Base-by-base conservation (phyloP, 2,888 invertebrate species). In the Dermolepida albohirtum region DNA sequence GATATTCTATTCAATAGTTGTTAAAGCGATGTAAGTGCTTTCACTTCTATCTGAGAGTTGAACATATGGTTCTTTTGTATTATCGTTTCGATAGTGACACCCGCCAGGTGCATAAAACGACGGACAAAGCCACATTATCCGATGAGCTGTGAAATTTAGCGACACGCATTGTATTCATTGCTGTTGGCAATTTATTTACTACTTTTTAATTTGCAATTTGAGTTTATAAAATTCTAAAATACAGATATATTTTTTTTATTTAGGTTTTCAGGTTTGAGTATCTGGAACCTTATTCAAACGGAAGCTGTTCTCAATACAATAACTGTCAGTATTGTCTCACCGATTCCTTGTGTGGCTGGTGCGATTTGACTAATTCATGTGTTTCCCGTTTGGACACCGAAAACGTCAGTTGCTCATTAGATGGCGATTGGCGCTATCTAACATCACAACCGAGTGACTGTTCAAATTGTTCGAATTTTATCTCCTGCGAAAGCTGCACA, bases 281-380 rank as follows among this genome's bases (percentile, higher is more conserved):
- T 80, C 84, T 97, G 70, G 96, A 97, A 80, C 96, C 96, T 0
- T 96, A 90, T 82, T 92, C 92, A 64, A 90, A 91, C 67, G 94
- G 93, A 0, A 87, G 90, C 29, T 96, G 96, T 78, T 83, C 85
- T 0, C 86, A 88, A 63, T 93, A 95, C 81, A 89, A 86, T 72
- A 96, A 95, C 82, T 97, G 97, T 78, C 84, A 96, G 39, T 89
- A 94, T 71, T 97, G 97, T 79, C 85, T 97, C 64, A 91, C 93
- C 0, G 96, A 97, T 82, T 91, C 93, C 0, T 88, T 91, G 12
- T 97, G 97, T 79, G 95, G 95, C 1, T 97, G 97, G 97, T 97
- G 97, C 79, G 92, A 93, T 70, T 80, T 91, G 8, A 90, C 88
- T n/a, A 85, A 87, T 71, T 85, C 86, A 54, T 95, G 94, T 80